Evolutionary conservation across 2,113 vertebrate genomes (phyloP).

Genomic region (Pogona vitticeps): DNA sequence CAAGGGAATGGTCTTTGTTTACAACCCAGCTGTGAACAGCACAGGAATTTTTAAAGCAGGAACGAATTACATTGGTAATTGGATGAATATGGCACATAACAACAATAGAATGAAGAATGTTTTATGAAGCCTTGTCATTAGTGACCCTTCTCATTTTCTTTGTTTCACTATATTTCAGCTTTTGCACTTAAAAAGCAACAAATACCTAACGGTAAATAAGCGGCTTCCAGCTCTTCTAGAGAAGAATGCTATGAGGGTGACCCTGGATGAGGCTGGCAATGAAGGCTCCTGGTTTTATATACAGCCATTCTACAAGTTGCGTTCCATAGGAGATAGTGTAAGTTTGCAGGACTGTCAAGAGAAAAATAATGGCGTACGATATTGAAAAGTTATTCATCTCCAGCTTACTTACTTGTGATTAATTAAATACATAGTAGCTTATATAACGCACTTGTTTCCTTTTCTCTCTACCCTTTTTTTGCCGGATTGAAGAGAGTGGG

Average conservation of each 20-base stretch:
- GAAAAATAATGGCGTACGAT: background rate
- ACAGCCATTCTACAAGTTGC: conserved; percentile 97
- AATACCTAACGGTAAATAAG: conserved; percentile 98
- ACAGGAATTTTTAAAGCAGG: background rate
- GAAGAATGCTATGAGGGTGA: conserved; percentile 99
- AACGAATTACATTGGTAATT: background rate
- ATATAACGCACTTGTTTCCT: background rate
- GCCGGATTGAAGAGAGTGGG: conserved; percentile 43
- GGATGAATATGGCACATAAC: background rate
- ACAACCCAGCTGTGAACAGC: background rate
- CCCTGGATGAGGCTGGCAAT: conserved; percentile 94
- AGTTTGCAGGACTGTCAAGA: conserved; percentile 56
- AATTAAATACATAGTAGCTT: conserved; percentile 26
- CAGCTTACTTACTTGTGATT: conserved; percentile 6
- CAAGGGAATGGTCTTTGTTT: background rate
- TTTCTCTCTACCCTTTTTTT: background rate
- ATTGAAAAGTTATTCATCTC: background rate
- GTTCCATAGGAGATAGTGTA: conserved; percentile 97
- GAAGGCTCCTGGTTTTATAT: conserved; percentile 99
- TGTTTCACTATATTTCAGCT: conserved; percentile 77
- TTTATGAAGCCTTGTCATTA: background rate
- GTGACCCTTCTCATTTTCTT: background rate
- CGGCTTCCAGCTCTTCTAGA: conserved; percentile 94
- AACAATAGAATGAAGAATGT: background rate
- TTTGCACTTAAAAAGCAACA: conserved; percentile 98